Base-by-base conservation (phyloP, 2,888 invertebrate species). In the Pristionchus entomophagus region DNA sequence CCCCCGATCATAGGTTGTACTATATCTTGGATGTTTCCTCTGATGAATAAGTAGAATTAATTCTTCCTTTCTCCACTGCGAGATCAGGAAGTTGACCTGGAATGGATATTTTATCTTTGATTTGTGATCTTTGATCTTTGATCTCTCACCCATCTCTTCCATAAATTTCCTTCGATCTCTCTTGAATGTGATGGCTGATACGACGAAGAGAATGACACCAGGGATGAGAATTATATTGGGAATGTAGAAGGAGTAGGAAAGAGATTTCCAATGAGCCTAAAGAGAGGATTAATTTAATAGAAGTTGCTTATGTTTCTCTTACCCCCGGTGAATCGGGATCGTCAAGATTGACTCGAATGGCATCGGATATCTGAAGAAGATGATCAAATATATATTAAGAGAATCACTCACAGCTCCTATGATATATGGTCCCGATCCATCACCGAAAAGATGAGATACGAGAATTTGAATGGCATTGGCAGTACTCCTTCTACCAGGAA, bases 381-480 rank as follows among this genome's bases (percentile, higher is more conserved):
- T 1, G 32, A 49, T 56, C 22, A 26, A 19, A 32, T 1, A 22
- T 78, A 26, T 80, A 0, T 10, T 19, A 41, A 56, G 12, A 6
- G n/a, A 32, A 99, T 99, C 22, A 86, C 88, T 87, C 14, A 89
- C 89, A 53, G 88, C 86, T 86, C 99, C 99, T 89, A 99, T 96
- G 91, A 99, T 94, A 88, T 97, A 99, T 0, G 99, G 99, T 95
- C 98, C 99, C 69, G 97, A 97, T 85, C 99, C 99, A 95, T 99
- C 99, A 26, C 99, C 99, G 84, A 99, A 95, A 88, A 97, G 96
- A 94, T 99, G 99, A 0, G 98, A 98, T 91, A 98, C 95, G 78
- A 99, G 95, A 92, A 99, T 97, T 95, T 99, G 99, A 94, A 98
- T 96, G 85, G 99, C 98, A 95, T 97, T 98, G 8, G 99, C 99